A percentile compares a stretch with the other conserved stretches of the same genome.
Conservation (phyloP, 2,888 invertebrate species). For the Sminthurides aquaticus region DNA sequence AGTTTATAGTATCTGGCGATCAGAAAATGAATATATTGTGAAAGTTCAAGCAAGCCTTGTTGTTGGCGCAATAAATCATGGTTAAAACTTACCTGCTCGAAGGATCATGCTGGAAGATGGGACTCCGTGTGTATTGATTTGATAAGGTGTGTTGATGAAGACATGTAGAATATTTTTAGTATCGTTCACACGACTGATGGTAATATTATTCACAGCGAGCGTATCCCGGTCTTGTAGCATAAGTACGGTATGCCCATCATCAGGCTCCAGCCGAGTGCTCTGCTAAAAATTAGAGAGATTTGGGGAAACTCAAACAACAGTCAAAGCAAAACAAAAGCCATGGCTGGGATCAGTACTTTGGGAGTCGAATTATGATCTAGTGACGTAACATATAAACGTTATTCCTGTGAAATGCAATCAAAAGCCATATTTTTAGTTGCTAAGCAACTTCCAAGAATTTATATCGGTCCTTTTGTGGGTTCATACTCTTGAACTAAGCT, state of each 20-base stretch:
- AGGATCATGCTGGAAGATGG: conserved; percentile 25
- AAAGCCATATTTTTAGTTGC: no score
- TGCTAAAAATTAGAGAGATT: no score
- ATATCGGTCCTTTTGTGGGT: no score
- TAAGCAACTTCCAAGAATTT: no score
- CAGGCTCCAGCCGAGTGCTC: no score
- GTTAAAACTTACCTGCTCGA: conserved; percentile 25
- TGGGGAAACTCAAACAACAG: no score
- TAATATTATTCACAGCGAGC: conserved; percentile 28
- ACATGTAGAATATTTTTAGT: conserved; percentile 32
- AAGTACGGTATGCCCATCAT: background rate
- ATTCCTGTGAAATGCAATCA: no score
- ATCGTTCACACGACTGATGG: conserved; percentile 31
- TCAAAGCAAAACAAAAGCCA: no score
- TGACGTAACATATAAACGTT: no score
- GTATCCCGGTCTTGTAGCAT: conserved; percentile 31
- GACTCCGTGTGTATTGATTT: background rate
- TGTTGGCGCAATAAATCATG: background rate
- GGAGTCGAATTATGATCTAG: no score
- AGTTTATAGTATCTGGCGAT: background rate
- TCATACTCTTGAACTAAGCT: no score
- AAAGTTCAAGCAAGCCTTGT: background rate
- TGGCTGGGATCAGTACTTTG: no score
- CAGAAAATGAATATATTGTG: conserved; percentile 2
- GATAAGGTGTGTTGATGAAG: background rate